These are phyloP conservation scores for Sycobia sp. DNA, from an alignment of 1,140 invertebrate species.

Conservation along the genomic window DNA sequence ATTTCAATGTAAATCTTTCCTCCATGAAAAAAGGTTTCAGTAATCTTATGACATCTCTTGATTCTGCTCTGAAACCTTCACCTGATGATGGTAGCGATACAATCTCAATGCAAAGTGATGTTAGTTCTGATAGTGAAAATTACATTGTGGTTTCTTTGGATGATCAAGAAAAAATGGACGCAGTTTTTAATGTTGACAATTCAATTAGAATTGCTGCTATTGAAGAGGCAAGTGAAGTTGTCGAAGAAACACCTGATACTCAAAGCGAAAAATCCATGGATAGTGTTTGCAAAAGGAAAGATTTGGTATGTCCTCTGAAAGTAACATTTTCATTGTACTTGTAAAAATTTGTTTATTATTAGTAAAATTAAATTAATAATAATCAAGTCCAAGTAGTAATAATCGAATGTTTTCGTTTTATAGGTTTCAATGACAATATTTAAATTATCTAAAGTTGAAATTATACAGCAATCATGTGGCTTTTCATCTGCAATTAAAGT, in stretches of 20 bases:
- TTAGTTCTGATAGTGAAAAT: constrained; percentile 81
- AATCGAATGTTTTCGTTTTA: background rate
- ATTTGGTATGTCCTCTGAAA: constrained; percentile 76
- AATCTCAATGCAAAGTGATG: constrained; percentile 73
- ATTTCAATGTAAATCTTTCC: constrained; percentile 66
- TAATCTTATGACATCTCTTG: constrained; percentile 79
- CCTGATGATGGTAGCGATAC: constrained; percentile 74
- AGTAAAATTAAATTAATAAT: background rate
- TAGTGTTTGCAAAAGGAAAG: constrained; percentile 77
- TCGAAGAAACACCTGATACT: constrained; percentile 75
- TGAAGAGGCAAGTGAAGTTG: constrained; percentile 84
- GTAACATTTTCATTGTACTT: too few species aligned
- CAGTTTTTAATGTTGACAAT: constrained; percentile 60
- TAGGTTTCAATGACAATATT: constrained; percentile 84
- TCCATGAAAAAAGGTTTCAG: constrained; percentile 81
- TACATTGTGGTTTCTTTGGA: constrained; percentile 71
- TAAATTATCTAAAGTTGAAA: constrained; percentile 80
- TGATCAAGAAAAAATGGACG: constrained; percentile 69
- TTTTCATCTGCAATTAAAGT: constrained; percentile 75
- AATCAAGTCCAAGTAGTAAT: background rate
- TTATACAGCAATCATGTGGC: constrained; percentile 79
- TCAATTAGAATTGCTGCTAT: constrained; percentile 62
- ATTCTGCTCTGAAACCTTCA: constrained; percentile 74
- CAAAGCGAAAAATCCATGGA: constrained; percentile 81
- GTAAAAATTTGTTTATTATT: background rate